Conservation (phyloP, 2,797 vertebrate genomes). For the Picus viridis region DNA sequence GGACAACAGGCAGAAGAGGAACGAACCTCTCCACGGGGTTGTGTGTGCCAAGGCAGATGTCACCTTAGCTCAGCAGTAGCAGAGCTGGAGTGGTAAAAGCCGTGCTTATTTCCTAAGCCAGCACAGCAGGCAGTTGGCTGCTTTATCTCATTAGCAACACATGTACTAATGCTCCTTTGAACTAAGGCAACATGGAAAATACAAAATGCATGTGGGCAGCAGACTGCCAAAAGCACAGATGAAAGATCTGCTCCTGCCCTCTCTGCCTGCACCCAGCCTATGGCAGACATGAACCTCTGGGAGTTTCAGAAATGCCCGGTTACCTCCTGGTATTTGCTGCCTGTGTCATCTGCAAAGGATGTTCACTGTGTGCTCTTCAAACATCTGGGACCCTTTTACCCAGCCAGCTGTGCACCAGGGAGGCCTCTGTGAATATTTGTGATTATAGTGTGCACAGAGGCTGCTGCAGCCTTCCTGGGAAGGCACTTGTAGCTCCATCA, state of each 20-base stretch:
- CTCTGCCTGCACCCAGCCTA: background rate
- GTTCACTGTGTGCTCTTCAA: background rate
- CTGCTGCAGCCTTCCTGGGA: background rate
- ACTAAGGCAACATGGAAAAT: background rate
- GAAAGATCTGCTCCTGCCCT: background rate
- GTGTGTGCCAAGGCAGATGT: background rate
- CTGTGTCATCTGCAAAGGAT: background rate
- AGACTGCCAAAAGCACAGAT: background rate
- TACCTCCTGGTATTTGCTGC: background rate
- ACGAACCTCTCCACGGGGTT: slow-evolving; percentile 29
- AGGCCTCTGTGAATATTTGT: rapidly evolving
- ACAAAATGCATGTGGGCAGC: background rate
- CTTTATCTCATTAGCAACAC: background rate
- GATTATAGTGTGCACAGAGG: background rate
- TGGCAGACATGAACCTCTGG: background rate
- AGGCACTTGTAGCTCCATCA: background rate
- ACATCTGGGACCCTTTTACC: background rate
- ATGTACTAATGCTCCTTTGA: background rate
- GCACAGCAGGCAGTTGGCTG: background rate
- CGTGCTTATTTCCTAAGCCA: background rate
- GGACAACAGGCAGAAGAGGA: slow-evolving; percentile 48
- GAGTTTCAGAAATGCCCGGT: background rate
- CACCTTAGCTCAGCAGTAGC: background rate
- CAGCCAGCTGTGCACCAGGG: background rate
- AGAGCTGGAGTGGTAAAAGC: background rate